Evolutionary conservation across 2,113 vertebrate genomes (phyloP).

Genomic region (Gymnarchus niloticus): DNA sequence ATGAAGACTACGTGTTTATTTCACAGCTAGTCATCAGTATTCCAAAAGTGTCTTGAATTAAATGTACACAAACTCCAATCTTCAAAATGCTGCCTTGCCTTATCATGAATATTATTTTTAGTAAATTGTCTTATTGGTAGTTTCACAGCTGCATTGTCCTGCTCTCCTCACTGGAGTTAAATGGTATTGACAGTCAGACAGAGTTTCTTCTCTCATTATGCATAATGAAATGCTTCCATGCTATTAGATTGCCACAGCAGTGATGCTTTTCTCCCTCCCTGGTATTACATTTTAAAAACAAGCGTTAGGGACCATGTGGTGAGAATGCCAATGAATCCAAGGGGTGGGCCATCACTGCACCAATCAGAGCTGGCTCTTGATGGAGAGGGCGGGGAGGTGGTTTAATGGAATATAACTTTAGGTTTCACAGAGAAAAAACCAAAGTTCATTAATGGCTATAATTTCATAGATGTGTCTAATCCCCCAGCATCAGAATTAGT

Average conservation of each 20-base stretch:
- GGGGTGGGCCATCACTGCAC: slow-evolving; percentile 2
- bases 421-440: background rate
- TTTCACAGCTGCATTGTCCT: background rate
- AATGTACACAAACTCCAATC: background rate
- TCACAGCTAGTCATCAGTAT: background rate
- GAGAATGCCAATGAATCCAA: background rate
- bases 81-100: background rate
- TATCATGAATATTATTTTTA: slow-evolving; percentile 16
- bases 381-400: background rate
- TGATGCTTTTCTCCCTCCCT: background rate
- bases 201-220: slow-evolving; percentile 16
- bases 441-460: slow-evolving; percentile 5
- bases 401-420: slow-evolving; percentile 5
- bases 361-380: background rate
- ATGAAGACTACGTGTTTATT: background rate
- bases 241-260: background rate
- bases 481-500: slow-evolving; percentile 1
- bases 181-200: slow-evolving; percentile 16
- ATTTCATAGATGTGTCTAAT: background rate
- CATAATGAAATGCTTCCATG: slow-evolving; percentile 19
- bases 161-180: slow-evolving; percentile 1
- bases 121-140: slow-evolving; percentile 22
- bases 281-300: slow-evolving; percentile 14
- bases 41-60: slow-evolving; percentile 6
- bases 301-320: background rate